phyloP scores from a whole-genome alignment of 1,140 invertebrate genomes.

The Drosophila grimshawi region DNA sequence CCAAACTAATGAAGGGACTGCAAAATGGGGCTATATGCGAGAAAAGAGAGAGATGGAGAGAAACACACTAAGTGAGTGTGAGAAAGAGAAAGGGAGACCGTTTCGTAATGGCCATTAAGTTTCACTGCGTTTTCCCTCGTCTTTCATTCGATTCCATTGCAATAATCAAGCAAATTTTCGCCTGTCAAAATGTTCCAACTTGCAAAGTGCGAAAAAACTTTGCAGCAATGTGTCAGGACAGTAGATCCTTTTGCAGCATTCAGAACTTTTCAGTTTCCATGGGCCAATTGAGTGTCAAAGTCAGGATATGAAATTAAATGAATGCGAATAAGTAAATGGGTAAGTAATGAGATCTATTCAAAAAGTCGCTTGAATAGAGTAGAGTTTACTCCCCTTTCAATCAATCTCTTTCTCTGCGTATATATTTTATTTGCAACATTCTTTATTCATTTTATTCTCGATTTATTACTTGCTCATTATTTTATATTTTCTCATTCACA shows the following conservation, averaged over 20 bases:
- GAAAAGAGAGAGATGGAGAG: not conserved
- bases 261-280: not conserved
- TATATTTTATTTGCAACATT: not conserved
- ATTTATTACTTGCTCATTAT: not conserved
- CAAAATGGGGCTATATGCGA: slow-evolving; percentile 15
- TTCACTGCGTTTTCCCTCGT: slow-evolving; percentile 9
- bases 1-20: slow-evolving; percentile 69
- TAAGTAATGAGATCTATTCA: slow-evolving; percentile 45
- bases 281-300: slow-evolving; percentile 37
- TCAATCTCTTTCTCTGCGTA: too few relatives aligned
- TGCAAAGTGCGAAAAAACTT: slow-evolving; percentile 55
- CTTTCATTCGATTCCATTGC: slow-evolving; percentile 30
- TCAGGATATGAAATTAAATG: slow-evolving; percentile 35
- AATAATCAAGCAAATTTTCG: slow-evolving; percentile 78
- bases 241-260: slow-evolving; percentile 4
- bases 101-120: slow-evolving; percentile 45
- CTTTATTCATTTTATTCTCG: slow-evolving; percentile 8
- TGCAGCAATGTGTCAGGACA: slow-evolving; percentile 26
- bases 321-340: slow-evolving; percentile 36
- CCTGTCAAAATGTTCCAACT: slow-evolving; percentile 71
- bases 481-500: not conserved
- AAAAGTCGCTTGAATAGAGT: not conserved
- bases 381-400: too few relatives aligned
- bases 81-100: not conserved
- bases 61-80: not conserved